phyloP scores from a whole-genome alignment of 2,888 invertebrate species.

The Rotaria magnacalcarata region DNA sequence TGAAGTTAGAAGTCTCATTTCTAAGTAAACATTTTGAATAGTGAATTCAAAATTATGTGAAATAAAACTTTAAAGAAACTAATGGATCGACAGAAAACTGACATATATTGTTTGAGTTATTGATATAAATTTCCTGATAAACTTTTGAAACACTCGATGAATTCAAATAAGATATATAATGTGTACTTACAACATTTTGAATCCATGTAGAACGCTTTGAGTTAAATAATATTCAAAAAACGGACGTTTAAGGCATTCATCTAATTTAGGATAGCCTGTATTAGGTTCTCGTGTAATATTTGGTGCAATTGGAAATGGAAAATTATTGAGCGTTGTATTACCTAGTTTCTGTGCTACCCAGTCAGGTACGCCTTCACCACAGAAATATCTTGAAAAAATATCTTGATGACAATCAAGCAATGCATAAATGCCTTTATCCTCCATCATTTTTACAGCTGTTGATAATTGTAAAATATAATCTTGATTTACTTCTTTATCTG shows the following conservation, averaged over 20 bases:
- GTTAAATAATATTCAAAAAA: slow-evolving; percentile 26
- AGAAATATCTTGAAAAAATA: slow-evolving; percentile 47
- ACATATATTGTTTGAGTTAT: too few species aligned
- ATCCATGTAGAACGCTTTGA: background rate
- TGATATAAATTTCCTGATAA: too few species aligned
- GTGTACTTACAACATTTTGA: background rate
- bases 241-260: background rate
- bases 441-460: slow-evolving; percentile 48
- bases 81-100: too few species aligned
- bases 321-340: background rate
- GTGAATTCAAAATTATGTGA: too few species aligned
- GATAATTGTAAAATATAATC: slow-evolving; percentile 50
- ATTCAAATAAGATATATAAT: slow-evolving; percentile 14
- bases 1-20: too few species aligned
- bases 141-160: too few species aligned
- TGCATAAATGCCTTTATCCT: slow-evolving; percentile 49
- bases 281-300: slow-evolving; percentile 8
- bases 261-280: background rate
- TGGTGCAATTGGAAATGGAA: background rate
- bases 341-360: background rate
- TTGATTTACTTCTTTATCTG: slow-evolving; percentile 48
- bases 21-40: too few species aligned
- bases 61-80: too few species aligned
- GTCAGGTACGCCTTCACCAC: slow-evolving; percentile 23
- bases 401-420: slow-evolving; percentile 53